phyloP scores from a whole-genome alignment of 1,140 invertebrate species.

The Drosophila mauritiana region DNA sequence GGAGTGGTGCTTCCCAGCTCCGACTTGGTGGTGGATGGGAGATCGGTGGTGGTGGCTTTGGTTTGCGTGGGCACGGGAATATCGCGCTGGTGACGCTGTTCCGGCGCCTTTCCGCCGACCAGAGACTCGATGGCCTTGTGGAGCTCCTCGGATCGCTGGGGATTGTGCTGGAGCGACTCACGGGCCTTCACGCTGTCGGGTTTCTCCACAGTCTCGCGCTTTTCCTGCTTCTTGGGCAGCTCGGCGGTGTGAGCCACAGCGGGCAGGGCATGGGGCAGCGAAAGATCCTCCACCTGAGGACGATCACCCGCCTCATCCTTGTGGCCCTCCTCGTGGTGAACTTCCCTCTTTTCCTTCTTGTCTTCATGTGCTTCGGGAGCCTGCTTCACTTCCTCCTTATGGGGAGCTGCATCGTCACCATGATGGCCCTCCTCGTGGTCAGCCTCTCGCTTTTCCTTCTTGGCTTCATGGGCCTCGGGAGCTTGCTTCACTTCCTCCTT shows the following conservation, averaged over 20 bases:
- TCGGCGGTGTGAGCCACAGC: background rate
- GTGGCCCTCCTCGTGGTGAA: slow-evolving; percentile 23
- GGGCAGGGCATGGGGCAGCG: slow-evolving; percentile 1
- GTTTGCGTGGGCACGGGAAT: slow-evolving; percentile 66
- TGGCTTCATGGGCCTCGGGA: background rate
- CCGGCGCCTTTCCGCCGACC: background rate
- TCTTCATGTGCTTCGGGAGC: background rate
- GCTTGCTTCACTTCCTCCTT: slow-evolving; percentile 3
- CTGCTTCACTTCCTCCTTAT: slow-evolving; percentile 11
- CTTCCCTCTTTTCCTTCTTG: slow-evolving; percentile 12
- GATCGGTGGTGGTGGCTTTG: slow-evolving; percentile 20
- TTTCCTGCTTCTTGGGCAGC: slow-evolving; percentile 12
- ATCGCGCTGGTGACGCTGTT: slow-evolving; percentile 42
- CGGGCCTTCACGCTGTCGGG: slow-evolving; percentile 18
- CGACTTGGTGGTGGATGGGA: slow-evolving; percentile 13
- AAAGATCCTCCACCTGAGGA: background rate
- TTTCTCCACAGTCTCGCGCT: slow-evolving; percentile 26
- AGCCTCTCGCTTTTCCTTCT: slow-evolving; percentile 6
- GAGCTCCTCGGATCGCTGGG: background rate
- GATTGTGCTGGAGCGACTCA: slow-evolving; percentile 12
- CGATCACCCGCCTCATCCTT: slow-evolving; percentile 8
- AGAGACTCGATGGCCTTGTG: background rate
- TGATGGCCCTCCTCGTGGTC: slow-evolving; percentile 2
- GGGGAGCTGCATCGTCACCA: background rate
- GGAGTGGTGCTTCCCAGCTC: slow-evolving; percentile 13